Evolutionary conservation across 1,140 invertebrate species (phyloP).

Genomic region (Panonychus citri): DNA sequence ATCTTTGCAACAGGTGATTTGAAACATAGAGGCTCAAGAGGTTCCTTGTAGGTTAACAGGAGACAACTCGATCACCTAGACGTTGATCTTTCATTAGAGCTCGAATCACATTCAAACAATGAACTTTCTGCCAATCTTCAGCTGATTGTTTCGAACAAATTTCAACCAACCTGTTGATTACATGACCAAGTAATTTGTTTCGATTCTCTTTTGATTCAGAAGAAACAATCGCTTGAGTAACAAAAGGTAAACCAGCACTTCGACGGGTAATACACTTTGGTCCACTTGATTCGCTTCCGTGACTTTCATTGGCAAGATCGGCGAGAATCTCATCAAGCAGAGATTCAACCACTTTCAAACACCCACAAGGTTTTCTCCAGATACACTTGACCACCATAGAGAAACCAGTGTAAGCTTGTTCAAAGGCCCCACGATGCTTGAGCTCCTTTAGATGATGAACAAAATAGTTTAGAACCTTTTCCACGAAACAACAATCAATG

Average conservation of each 20-base stretch:
- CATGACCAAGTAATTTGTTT: not conserved
- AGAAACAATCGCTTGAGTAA: slow-evolving; percentile 43
- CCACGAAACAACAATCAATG: slow-evolving; percentile 22
- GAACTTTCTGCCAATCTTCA: slow-evolving; percentile 24
- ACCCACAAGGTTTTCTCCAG: slow-evolving; percentile 28
- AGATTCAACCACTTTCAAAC: slow-evolving; percentile 9
- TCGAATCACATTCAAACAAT: slow-evolving; percentile 62
- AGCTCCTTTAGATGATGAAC: slow-evolving; percentile 45
- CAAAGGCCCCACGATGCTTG: slow-evolving; percentile 81
- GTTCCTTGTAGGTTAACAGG: not conserved
- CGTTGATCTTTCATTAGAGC: slow-evolving; percentile 48
- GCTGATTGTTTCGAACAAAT: not conserved
- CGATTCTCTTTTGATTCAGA: not conserved
- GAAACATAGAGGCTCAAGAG: slow-evolving; percentile 50
- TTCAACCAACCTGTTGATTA: slow-evolving; percentile 1
- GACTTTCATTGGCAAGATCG: slow-evolving; percentile 24
- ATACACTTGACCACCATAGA: slow-evolving; percentile 40
- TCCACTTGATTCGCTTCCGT: not conserved
- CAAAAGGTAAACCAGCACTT: slow-evolving; percentile 72
- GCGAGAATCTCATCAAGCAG: slow-evolving; percentile 45
- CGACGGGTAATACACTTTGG: slow-evolving; percentile 35
- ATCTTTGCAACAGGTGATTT: slow-evolving; percentile 31
- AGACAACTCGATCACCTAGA: slow-evolving; percentile 39
- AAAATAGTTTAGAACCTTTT: slow-evolving; percentile 43
- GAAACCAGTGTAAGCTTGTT: slow-evolving; percentile 78